phyloP scores from a whole-genome alignment of 2,888 invertebrate genomes.

The Terebella lapidaria region DNA sequence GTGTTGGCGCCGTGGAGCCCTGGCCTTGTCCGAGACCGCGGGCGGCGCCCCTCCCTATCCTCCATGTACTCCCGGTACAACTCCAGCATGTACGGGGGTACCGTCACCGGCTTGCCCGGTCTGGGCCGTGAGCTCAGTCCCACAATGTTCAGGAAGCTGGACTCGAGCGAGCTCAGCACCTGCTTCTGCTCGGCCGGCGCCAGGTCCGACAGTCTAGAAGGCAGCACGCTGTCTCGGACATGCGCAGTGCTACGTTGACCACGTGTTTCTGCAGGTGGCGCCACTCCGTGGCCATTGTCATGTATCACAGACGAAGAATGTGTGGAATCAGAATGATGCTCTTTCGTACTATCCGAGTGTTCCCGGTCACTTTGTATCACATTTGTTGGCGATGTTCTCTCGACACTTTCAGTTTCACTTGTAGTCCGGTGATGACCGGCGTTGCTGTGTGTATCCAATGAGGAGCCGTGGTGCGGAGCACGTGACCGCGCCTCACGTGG shows the following conservation, averaged over 20 bases:
- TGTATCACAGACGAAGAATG: neutral
- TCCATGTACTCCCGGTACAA: neutral
- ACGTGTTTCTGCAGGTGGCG: neutral
- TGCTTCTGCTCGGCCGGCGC: neutral
- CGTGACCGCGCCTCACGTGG: too few relatives aligned
- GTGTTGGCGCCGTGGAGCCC: neutral
- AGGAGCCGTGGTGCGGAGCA: too few relatives aligned
- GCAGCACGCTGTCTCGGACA: too few relatives aligned
- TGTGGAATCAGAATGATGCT: neutral
- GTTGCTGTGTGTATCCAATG: too few relatives aligned
- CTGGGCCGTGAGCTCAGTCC: neutral
- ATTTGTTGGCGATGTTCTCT: too few relatives aligned
- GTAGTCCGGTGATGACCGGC: too few relatives aligned
- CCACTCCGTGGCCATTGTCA: neutral
- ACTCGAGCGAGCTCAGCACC: neutral
- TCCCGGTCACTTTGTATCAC: too few relatives aligned
- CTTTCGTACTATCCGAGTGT: neutral
- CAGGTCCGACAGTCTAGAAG: neutral
- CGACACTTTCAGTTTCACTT: too few relatives aligned
- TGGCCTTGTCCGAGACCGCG: too few relatives aligned
- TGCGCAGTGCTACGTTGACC: neutral
- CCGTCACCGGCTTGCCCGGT: neutral
- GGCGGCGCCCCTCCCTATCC: too few relatives aligned
- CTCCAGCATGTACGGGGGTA: neutral
- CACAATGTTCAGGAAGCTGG: neutral